Evolutionary conservation across 2,797 vertebrate species (phyloP).

Genomic region (Malurus splendens): DNA sequence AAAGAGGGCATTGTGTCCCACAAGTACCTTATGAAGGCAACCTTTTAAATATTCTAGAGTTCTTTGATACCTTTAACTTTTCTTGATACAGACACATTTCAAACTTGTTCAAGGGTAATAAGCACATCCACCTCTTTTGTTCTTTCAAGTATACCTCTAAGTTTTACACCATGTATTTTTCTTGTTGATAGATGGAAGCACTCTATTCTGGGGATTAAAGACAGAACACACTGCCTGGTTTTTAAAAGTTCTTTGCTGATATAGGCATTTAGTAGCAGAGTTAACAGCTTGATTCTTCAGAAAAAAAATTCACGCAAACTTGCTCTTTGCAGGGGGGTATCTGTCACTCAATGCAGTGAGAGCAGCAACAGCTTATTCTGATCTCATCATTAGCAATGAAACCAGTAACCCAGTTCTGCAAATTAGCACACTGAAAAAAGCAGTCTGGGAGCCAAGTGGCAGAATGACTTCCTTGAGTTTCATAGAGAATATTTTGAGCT

Average conservation of each 20-base stretch:
- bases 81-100: not conserved
- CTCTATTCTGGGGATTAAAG: constrained; percentile 8
- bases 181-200: not conserved
- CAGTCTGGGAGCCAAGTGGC: not conserved
- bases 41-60: not conserved
- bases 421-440: constrained; percentile 16
- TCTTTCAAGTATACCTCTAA: constrained; percentile 11
- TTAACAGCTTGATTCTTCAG: constrained; percentile 47
- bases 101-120: not conserved
- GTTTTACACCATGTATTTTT: not conserved
- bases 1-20: not conserved
- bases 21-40: not conserved
- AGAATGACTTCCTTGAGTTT: not conserved
- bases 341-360: not conserved
- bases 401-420: constrained; percentile 31
- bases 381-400: constrained; percentile 33
- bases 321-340: not conserved
- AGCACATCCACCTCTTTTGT: not conserved
- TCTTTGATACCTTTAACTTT: not conserved
- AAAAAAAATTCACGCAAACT: constrained; percentile 23
- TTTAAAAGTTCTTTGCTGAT: constrained; percentile 45
- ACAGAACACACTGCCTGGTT: not conserved
- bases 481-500: not conserved
- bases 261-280: constrained; percentile 21
- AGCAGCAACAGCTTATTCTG: constrained; percentile 26